A percentile compares a stretch with the other conserved stretches of the same genome.
These are phyloP conservation scores for Dipodomys stephensi DNA, from an alignment of 2,113 vertebrate genomes.

Conservation along the genomic window DNA sequence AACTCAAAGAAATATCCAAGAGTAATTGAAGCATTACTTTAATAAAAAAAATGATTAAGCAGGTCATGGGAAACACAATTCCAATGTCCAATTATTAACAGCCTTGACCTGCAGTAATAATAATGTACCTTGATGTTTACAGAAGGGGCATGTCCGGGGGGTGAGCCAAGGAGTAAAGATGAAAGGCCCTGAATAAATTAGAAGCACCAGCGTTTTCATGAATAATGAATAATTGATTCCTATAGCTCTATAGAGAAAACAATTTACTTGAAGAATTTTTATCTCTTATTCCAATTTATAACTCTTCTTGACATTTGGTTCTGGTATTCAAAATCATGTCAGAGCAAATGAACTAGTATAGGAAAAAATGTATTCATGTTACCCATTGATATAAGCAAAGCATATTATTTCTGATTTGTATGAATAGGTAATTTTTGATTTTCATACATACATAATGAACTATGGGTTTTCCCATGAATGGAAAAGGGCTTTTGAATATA, in stretches of 20 bases:
- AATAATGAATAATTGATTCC: conserved; percentile 62
- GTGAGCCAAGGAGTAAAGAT: conserved; percentile 49
- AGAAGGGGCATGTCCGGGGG: conserved; percentile 35
- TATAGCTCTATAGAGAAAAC: conserved; percentile 64
- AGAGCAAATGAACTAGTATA: conserved; percentile 62
- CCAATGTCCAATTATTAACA: conserved; percentile 67
- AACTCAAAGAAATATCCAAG: conserved; percentile 62
- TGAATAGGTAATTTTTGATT: conserved; percentile 77
- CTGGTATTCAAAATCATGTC: conserved; percentile 54
- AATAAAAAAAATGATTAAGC: conserved; percentile 79
- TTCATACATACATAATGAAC: conserved; percentile 73
- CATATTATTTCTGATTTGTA: conserved; percentile 79
- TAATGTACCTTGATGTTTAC: conserved; percentile 61
- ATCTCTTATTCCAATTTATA: conserved; percentile 61
- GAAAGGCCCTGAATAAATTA: conserved; percentile 64
- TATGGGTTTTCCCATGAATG: background rate
- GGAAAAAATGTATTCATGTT: conserved; percentile 72
- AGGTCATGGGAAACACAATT: conserved; percentile 44
- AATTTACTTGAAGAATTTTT: conserved; percentile 66
- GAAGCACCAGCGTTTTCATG: conserved; percentile 69
- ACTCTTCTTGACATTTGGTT: conserved; percentile 61
- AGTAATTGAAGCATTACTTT: conserved; percentile 71
- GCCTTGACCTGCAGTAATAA: conserved; percentile 50
- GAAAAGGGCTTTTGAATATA: conserved; percentile 46
- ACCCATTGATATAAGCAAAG: conserved; percentile 71